These are phyloP conservation scores for Geotrupes spiniger DNA, from an alignment of 2,888 invertebrate genomes.

Conservation along the genomic window DNA sequence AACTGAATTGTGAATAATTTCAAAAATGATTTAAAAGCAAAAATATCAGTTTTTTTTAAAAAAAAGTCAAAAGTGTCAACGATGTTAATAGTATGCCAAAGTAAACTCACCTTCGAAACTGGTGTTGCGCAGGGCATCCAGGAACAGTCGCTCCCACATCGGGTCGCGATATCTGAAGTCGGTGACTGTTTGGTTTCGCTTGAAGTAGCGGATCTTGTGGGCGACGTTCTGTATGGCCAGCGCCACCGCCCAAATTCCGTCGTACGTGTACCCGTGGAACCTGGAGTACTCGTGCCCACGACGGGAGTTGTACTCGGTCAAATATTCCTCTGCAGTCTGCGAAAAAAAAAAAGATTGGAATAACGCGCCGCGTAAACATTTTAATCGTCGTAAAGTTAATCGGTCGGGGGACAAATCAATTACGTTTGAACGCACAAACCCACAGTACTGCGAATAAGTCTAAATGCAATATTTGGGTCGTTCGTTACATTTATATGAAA, in stretches of 20 bases:
- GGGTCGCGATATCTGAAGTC: constrained; percentile 84
- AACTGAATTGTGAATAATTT: too few relatives aligned
- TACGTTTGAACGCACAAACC: too few relatives aligned
- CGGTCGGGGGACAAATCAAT: too few relatives aligned
- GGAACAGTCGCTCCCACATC: constrained; percentile 82
- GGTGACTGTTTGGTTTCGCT: constrained; percentile 74
- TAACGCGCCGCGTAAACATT: too few relatives aligned
- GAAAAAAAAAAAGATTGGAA: constrained; percentile 6
- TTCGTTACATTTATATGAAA: too few relatives aligned
- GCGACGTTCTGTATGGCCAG: constrained; percentile 90
- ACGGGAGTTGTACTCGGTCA: constrained; percentile 77
- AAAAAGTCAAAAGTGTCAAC: too few relatives aligned
- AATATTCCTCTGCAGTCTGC: constrained; percentile 90
- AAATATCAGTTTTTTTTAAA: too few relatives aligned
- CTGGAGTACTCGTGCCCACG: constrained; percentile 83
- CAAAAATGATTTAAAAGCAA: too few relatives aligned
- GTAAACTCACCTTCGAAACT: constrained; percentile 96
- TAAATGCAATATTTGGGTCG: too few relatives aligned
- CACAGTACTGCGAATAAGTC: too few relatives aligned
- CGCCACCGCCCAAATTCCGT: constrained; percentile 98
- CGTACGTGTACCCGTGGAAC: constrained; percentile 97
- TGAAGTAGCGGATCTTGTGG: constrained; percentile 59
- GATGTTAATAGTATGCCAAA: too few relatives aligned
- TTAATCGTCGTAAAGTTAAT: too few relatives aligned
- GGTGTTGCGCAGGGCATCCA: constrained; percentile 85